Evolutionary conservation across 2,888 invertebrate genomes (phyloP).

Genomic region (Caenorhabditis macrosperma): DNA sequence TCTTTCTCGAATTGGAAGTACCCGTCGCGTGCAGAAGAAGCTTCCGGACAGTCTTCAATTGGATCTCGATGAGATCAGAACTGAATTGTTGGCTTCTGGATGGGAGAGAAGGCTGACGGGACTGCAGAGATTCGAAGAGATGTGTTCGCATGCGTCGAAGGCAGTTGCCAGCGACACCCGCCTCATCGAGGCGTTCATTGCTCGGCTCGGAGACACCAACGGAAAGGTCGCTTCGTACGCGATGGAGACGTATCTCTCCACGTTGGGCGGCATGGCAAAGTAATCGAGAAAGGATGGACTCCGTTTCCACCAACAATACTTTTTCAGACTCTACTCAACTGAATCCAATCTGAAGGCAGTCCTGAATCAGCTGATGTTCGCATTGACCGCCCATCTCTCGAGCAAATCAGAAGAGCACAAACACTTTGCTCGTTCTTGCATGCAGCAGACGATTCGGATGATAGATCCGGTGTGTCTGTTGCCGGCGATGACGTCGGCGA

Average conservation of each 20-base stretch:
- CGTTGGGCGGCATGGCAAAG: slow-evolving; percentile 65
- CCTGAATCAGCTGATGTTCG: slow-evolving; percentile 63
- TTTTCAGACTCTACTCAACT: slow-evolving; percentile 64
- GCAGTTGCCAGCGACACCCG: slow-evolving; percentile 67
- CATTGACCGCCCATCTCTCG: slow-evolving; percentile 66
- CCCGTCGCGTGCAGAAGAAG: slow-evolving; percentile 61
- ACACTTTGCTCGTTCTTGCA: slow-evolving; percentile 61
- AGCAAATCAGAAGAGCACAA: slow-evolving; percentile 69
- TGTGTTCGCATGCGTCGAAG: slow-evolving; percentile 51
- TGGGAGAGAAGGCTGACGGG: slow-evolving; percentile 67
- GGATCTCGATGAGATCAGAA: slow-evolving; percentile 68
- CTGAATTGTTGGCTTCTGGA: slow-evolving; percentile 60
- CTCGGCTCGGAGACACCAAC: slow-evolving; percentile 66
- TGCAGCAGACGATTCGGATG: slow-evolving; percentile 59
- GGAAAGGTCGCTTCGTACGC: slow-evolving; percentile 65
- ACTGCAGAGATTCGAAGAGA: slow-evolving; percentile 64
- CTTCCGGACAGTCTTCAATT: slow-evolving; percentile 66
- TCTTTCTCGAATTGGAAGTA: slow-evolving; percentile 61
- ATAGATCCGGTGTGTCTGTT: slow-evolving; percentile 64
- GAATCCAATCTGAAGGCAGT: slow-evolving; percentile 69
- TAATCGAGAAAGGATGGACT: background rate
- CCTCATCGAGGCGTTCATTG: slow-evolving; percentile 69
- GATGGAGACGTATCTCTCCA: slow-evolving; percentile 65
- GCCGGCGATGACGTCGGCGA: slow-evolving; percentile 66
- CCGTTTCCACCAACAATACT: background rate